Evolutionary conservation across 2,113 vertebrate species (phyloP).

Genomic region (Pagrus major): DNA sequence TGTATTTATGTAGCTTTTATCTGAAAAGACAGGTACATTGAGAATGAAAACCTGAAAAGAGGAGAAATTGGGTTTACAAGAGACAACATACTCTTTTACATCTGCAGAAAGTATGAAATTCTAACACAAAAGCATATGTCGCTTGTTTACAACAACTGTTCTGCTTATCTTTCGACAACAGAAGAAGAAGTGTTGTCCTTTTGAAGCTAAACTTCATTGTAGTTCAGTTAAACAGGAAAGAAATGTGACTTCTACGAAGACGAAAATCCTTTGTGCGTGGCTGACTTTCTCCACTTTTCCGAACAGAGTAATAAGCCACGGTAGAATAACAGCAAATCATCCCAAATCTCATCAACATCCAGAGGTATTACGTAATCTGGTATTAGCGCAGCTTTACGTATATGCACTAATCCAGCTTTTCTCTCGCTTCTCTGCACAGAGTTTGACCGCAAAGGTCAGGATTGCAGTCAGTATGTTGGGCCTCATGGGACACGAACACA

Average conservation of each 20-base stretch:
- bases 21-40: not conserved
- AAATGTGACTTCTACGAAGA: not conserved
- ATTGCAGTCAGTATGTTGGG: not conserved
- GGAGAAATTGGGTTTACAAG: not conserved
- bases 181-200: not conserved
- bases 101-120: not conserved
- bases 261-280: not conserved
- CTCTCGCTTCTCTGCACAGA: conserved; percentile 15
- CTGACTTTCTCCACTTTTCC: conserved; percentile 10
- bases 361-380: conserved; percentile 21
- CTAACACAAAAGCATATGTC: not conserved
- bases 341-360: conserved; percentile 47
- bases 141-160: not conserved
- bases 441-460: conserved; percentile 15
- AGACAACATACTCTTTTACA: not conserved
- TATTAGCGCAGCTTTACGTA: conserved; percentile 45
- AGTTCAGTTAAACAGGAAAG: not conserved
- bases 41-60: not conserved
- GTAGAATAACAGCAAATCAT: conserved; percentile 41
- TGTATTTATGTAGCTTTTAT: not conserved
- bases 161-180: not conserved
- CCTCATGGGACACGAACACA: not conserved
- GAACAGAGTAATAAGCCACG: conserved; percentile 25
- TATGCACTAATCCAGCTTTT: conserved; percentile 50
- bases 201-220: not conserved